Evolutionary conservation across 2,888 invertebrate species (phyloP).

Genomic region (Yponomeuta evonymella): DNA sequence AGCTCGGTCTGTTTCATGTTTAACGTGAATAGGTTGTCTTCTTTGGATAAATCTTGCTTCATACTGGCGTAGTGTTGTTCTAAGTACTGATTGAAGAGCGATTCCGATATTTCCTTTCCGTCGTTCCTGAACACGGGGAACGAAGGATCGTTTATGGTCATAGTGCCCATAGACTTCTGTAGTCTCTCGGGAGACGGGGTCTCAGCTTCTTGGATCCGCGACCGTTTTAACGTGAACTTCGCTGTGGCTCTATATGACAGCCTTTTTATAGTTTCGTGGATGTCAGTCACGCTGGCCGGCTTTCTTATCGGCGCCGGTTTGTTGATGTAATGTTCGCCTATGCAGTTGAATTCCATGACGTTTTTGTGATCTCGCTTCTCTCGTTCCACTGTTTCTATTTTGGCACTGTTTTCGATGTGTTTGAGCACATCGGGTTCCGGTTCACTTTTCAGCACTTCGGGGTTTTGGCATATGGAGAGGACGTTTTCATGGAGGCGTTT

Average conservation of each 20-base stretch:
- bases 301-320: constrained; percentile 66
- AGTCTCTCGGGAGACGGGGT: constrained; percentile 46
- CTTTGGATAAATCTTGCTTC: constrained; percentile 58
- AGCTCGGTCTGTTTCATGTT: constrained; percentile 51
- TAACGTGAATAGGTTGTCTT: constrained; percentile 62
- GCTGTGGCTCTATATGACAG: constrained; percentile 75
- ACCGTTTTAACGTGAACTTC: constrained; percentile 65
- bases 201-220: constrained; percentile 47
- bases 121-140: constrained; percentile 86
- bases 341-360: constrained; percentile 57
- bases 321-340: constrained; percentile 67
- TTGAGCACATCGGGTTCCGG: constrained; percentile 55
- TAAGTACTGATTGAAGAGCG: constrained; percentile 82
- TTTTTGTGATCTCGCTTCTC: constrained; percentile 58
- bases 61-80: constrained; percentile 79
- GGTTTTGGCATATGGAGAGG: constrained; percentile 83
- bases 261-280: constrained; percentile 77
- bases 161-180: constrained; percentile 65
- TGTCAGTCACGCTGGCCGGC: constrained; percentile 77
- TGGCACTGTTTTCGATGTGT: constrained; percentile 52
- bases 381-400: constrained; percentile 41
- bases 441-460: constrained; percentile 69
- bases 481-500: constrained; percentile 84
- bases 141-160: constrained; percentile 86
- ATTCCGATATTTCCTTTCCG: constrained; percentile 83